Evolutionary conservation across 2,797 vertebrate genomes (phyloP), one percentile per base, ranked within the genome.

Genomic region (Hydrocynus forskahlii): DNA sequence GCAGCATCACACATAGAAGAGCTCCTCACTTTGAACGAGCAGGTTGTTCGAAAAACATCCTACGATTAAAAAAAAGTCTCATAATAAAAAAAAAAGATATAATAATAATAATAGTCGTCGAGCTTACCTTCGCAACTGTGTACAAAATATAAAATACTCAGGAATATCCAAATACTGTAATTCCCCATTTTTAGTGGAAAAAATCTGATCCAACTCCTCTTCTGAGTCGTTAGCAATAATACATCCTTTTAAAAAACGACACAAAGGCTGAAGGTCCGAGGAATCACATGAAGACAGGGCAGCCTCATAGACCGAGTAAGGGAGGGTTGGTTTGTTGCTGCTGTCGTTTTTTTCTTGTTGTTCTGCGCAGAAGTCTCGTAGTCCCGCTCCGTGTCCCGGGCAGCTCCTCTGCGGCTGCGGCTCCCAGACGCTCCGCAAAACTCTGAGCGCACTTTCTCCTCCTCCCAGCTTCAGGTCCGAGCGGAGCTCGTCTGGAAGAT

Each of bases 101-200:
- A 63, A 16, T 13, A 35, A 67, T 14, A 29, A 78, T 4, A 43
- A 59, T 35, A 0, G 2, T 45, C 1, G 10, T 12, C 71, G 17
- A 54, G 67, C 90, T 91, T 88, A 95, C 95, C 95, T 89, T 94
- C 92, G 81, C 89, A 91, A 52, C 84, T 68, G 57, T 89, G 90
- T 81, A 91, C 85, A 73, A 92, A 84, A 83, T 91, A 89, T 89
- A 93, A 86, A 90, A 93, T 87, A 73, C 91, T 88, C 86, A 95
- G 87, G 88, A 94, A 94, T 92, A 94, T 94, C 94, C 95, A 95
- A 90, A 89, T 90, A 89, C 91, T 94, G 94, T 94, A 93, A 90
- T 93, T 92, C 92, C 94, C 93, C 95, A 95, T 68, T 95, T 91
- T 92, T 88, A 88, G 86, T 92, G 93, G 92, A 68, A 92, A 92